Conservation (phyloP, 2,113 vertebrate species). For the Lethenteron camtschaticum region DNA sequence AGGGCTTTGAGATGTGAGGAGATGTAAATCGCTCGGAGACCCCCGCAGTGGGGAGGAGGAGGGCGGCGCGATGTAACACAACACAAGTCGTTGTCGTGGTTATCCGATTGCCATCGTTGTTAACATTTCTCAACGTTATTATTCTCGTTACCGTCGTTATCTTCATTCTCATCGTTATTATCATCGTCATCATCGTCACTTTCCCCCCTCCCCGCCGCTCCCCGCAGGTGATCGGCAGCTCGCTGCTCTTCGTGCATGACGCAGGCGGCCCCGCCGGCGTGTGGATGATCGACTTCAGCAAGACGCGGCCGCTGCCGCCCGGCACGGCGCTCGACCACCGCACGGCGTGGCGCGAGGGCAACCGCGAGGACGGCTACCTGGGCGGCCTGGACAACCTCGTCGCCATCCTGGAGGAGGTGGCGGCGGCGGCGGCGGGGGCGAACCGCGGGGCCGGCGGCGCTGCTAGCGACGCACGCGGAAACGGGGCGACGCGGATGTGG, state of each 20-base stretch:
- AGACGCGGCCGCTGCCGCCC: constrained; percentile 35
- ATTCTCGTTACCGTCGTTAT: too few species aligned
- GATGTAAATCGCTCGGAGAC: too few species aligned
- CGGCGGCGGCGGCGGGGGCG: constrained; percentile 15
- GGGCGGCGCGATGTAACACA: too few species aligned
- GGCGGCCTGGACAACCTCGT: constrained; percentile 70
- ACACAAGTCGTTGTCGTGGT: too few species aligned
- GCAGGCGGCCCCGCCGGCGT: constrained; percentile 36
- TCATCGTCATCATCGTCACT: too few species aligned
- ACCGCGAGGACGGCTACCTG: constrained; percentile 59
- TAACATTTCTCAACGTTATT: too few species aligned
- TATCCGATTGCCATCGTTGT: too few species aligned
- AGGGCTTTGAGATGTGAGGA: too few species aligned
- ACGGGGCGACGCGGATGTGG: constrained; percentile 31
- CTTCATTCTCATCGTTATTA: not conserved
- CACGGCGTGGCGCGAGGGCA: constrained; percentile 52
- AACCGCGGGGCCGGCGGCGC: constrained; percentile 60
- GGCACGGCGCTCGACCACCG: constrained; percentile 41
- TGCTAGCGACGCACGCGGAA: constrained; percentile 67
- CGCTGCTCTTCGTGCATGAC: constrained; percentile 61
- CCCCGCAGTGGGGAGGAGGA: too few species aligned
- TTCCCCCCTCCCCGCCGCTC: too few species aligned
- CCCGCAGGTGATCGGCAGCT: constrained; percentile 56
- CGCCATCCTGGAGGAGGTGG: constrained; percentile 28
- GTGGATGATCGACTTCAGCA: constrained; percentile 86